Base-by-base conservation (phyloP, 2,888 invertebrate genomes). In the Euclidia mi region DNA sequence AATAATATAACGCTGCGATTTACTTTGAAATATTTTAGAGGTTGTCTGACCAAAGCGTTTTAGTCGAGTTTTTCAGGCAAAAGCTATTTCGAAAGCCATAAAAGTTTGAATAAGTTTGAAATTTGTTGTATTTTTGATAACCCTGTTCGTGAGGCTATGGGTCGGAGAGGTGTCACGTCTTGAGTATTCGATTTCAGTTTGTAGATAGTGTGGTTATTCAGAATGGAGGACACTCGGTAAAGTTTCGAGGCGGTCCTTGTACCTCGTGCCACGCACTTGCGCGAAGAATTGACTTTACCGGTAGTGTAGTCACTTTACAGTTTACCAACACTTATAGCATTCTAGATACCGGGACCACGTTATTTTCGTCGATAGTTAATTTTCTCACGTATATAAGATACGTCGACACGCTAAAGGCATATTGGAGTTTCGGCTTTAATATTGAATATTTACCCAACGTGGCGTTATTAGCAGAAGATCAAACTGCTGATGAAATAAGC, bases 231-330 rank as follows among this genome's bases (percentile, higher is more conserved):
- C 42, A 56, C 56, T 56, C 43, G 25, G 18, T 35, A 14, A 69
- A 74, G 56, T 69, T 64, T 45, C 37, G 28, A 37, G n/a, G 45
- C 32, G 43, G 14, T 18, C 51, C 59, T 60, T 28, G 34, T 50
- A 42, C 41, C n/a, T n/a, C 41, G 29, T 45, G 37, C 58, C 51
- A 62, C 46, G 56, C 56, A 62, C 57, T 61, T 51, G 47, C 15
- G 34, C 42, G 48, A 70, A 76, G 72, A 70, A 75, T 72, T 75
- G 62, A 69, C 58, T 76, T 64, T 56, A 64, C 62, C 56, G 62
- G 57, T 58, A 66, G 58, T 60, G 45, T 57, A 51, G 47, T 45
- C 42, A 37, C 64, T 65, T 59, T n/a, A 51, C 48, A 56, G 50
- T 52, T 56, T 56, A 41, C 45, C 44, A 51, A 45, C 56, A 51